Evolutionary conservation across 2,888 invertebrate species (phyloP).

Genomic region (Drosophila borealis): DNA sequence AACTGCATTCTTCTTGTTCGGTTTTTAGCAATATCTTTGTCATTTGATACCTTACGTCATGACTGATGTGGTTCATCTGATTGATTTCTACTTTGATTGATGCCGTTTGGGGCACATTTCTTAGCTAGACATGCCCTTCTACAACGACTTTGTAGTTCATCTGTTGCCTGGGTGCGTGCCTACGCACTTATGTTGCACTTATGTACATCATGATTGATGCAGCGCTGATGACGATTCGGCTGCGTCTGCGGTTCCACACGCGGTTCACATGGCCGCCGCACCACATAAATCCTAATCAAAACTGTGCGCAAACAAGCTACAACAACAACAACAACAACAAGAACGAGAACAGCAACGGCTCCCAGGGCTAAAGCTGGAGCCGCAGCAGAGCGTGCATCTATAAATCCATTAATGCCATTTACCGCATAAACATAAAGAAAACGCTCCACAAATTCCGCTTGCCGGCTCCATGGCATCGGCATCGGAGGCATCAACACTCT

Average conservation of each 20-base stretch:
- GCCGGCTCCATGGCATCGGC: not conserved
- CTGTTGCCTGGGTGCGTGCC: too few species aligned
- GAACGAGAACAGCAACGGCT: not conserved
- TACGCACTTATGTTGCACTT: conserved; percentile 2
- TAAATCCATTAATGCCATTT: conserved; percentile 80
- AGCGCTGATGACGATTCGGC: not conserved
- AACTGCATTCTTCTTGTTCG: too few species aligned
- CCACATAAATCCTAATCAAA: conserved; percentile 77
- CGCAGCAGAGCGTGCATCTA: conserved; percentile 61
- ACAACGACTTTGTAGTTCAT: too few species aligned
- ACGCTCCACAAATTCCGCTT: conserved; percentile 43
- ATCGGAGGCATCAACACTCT: conserved; percentile 36
- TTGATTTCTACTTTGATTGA: conserved; percentile 23
- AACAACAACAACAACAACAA: not conserved
- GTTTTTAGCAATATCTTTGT: too few species aligned
- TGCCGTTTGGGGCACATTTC: not conserved
- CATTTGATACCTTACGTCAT: not conserved
- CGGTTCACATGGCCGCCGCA: conserved; percentile 47
- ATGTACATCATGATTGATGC: conserved; percentile 55
- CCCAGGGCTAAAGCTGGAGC: conserved; percentile 12
- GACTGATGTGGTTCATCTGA: conserved; percentile 17
- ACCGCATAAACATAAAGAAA: conserved; percentile 78
- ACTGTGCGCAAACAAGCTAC: conserved; percentile 67
- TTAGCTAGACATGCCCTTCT: not conserved
- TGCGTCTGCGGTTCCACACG: conserved; percentile 4